Conservation (phyloP, 2,797 vertebrate species). For the Antrozous pallidus region DNA sequence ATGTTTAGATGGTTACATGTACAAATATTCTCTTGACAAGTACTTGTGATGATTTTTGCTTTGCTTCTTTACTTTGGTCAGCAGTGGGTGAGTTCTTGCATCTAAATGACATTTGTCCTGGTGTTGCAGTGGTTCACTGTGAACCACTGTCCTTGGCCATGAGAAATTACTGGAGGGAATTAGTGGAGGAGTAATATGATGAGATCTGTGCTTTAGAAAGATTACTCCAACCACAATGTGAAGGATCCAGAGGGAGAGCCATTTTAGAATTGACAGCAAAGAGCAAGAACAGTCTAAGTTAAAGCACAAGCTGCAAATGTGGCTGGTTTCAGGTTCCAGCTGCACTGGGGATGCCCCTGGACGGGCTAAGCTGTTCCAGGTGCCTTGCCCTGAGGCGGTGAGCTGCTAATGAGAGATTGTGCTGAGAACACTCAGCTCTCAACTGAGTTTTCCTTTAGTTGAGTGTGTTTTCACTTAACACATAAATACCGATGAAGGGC, state of each 20-base stretch:
- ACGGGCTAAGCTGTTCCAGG: background rate
- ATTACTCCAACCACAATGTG: background rate
- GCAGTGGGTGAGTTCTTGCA: background rate
- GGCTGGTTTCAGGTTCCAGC: background rate
- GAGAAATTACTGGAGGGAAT: background rate
- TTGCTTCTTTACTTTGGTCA: background rate
- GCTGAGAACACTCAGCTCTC: background rate
- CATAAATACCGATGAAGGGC: background rate
- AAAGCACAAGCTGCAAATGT: background rate
- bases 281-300: background rate
- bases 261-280: background rate
- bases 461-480: background rate
- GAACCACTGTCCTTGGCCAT: background rate
- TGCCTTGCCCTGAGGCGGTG: background rate
- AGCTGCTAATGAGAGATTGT: background rate
- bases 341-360: background rate
- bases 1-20: background rate
- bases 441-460: background rate
- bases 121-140: background rate
- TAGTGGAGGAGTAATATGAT: background rate
- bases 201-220: background rate
- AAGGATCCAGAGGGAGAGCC: background rate
- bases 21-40: background rate
- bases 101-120: background rate
- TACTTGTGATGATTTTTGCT: background rate